Base-by-base conservation (phyloP, 2,888 invertebrate species). In the Ariolimax columbianus region DNA sequence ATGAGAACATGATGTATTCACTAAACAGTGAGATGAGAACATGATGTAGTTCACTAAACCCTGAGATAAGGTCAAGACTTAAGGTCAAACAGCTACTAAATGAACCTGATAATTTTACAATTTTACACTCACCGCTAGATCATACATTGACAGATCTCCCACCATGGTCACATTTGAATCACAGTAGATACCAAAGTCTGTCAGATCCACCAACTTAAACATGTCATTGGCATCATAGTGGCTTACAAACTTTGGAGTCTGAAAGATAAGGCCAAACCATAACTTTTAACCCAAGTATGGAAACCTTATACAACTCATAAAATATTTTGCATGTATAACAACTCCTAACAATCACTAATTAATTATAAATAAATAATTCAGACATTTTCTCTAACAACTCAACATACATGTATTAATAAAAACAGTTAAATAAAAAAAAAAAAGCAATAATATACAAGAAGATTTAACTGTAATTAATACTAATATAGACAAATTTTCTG, bases 151-250 rank as follows among this genome's bases (percentile, higher is more conserved):
- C 89, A 97, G 95, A 90, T 95, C 95, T 43, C 97, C 96, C 89
- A 97, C 95, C 91, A 96, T 94, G 78, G 96, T 96, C 43, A 95
- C 94, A 87, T 97, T 95, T 82, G 96, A 96, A 94, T 98, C 97
- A 97, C 98, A 98, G 95, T 99, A 99, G 19, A 98, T 94, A 17
- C 97, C 97, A 89, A 99, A 96, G 90, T 97, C 96, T 92, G 97
- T 96, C 90, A 99, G 95, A 94, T 98, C 98, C 88, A 99, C 95
- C 86, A 98, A 95, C 95, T 99, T 99, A 95, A 96, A 98, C 93
- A 94, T 94, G 75, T 94, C 92, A 47, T 55, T 59, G 36, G 91
- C 90, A 43, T 86, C 82, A 51, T 84, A 77, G 40, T 90, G 87
- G 83, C 91, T 91, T n/a, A 95, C 94, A 93, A 94, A 95, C 86